Base-by-base conservation (phyloP, 30 jellyfish, hydroid and myxozoan genomes). In the Mastigias papua region DNA sequence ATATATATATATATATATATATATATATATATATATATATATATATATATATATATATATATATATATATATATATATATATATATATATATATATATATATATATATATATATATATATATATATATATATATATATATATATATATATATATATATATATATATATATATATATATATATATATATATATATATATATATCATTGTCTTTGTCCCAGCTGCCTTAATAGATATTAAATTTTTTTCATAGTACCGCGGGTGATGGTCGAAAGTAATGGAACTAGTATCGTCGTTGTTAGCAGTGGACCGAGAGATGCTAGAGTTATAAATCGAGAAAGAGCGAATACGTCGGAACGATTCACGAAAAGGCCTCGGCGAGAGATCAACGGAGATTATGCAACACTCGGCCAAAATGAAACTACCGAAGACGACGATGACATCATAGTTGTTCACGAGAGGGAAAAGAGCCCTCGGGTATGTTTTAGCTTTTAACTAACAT, bases 391-490 rank as follows among this genome's bases (percentile, higher is more conserved):
- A 62, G 81, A 78, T 19, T 80, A 32, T 32, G 31, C 61, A 23
- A 28, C 42, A 0, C 65, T 73, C 16, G 62, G 70, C 46, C 81
- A 73, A 62, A 73, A 37, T 48, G 73, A 48, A 21, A 62, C 33
- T 35, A 63, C 17, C 30, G 84, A 61, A 48, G 93, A 84, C 25
- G 93, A 84, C 21, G 93, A 84, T 62, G 92, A 66, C 22, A 69
- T 84, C 58, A 54, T 84, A 0, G 80, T 84, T 10, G 61, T 69
- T 61, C 63, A 84, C 46, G 93, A 84, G 11, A 57, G 84, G 27
- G 68, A n/a, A 17, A 37, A 74, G 34, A 84, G 93, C 63, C 93
- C 93, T 1, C 93, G 54, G 54, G 54, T 42, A 42, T 4, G 54
- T 42, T 4, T 4, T 15, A 42, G 7, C 13, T 42, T 42, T 15